A percentile compares a stretch with the other conserved stretches of the same genome.
These are phyloP conservation scores for Zygogramma bicolorata DNA, from an alignment of 2,888 invertebrate species.

Conservation along the genomic window DNA sequence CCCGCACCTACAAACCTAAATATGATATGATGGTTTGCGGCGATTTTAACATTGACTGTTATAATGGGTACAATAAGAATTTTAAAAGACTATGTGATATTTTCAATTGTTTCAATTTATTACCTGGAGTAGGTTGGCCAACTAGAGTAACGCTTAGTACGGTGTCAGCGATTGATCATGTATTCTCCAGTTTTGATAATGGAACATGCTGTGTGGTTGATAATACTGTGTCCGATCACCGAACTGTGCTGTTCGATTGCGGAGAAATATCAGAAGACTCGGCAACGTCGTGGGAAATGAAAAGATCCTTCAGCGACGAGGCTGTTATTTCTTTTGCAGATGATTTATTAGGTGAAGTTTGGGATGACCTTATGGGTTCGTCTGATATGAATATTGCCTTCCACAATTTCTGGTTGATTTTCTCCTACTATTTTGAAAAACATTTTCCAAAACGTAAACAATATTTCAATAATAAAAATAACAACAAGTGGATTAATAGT, in stretches of 20 bases:
- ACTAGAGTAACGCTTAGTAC: conserved; percentile 5
- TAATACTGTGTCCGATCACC: background rate
- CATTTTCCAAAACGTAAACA: background rate
- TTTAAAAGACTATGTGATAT: conserved; percentile 13
- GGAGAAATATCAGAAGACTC: background rate
- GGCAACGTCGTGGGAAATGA: background rate
- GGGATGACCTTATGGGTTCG: background rate
- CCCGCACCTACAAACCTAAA: conserved; percentile 11
- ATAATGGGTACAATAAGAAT: background rate
- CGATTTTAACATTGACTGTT: conserved; percentile 23
- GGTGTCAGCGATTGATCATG: conserved; percentile 9
- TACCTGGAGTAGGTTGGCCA: background rate
- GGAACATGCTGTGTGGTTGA: conserved; percentile 12
- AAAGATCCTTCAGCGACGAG: background rate
- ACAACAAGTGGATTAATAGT: background rate
- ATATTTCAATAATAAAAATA: background rate
- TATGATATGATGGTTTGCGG: conserved; percentile 18
- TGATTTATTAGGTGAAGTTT: background rate
- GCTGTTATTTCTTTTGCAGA: background rate
- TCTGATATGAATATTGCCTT: conserved; percentile 7
- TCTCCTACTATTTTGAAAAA: background rate
- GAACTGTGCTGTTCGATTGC: background rate
- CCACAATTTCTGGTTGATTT: background rate
- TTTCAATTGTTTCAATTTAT: conserved; percentile 4
- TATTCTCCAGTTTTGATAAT: background rate